Evolutionary conservation across 2,888 invertebrate genomes (phyloP), one percentile per base, ranked within the genome.

Genomic region (Taphrorychus bicolor): DNA sequence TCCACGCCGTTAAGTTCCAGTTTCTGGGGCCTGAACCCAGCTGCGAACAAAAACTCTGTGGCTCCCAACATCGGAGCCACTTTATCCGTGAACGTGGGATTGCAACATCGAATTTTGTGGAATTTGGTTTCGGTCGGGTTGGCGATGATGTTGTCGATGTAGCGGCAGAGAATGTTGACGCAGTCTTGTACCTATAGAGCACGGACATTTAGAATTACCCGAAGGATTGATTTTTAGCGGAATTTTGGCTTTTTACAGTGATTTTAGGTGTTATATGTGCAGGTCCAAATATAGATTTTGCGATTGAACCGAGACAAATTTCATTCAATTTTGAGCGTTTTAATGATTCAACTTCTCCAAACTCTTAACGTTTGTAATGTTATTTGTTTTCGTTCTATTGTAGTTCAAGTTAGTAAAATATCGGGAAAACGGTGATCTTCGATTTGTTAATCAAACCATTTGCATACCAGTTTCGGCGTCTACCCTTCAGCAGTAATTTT

Each of bases 91-190:
- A 93, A 96, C 58, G 86, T 87, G 73, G 86, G 84, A 81, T 97
- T 98, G 2, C 88, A 88, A 85, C 93, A 88, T 72, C 96, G 86
- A 60, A 98, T 97, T 84, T 93, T 94, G 75, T 91, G 90, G 81
- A 89, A 98, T 79, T 98, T 98, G 67, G 92, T 91, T 77, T 97
- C 95, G 0, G 87, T 86, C 0, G 96, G 96, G 81, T 94, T 87
- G 49, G 88, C 88, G 2, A 94, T 85, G 45, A 98, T 91, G 79
- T 98, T 98, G 76, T 95, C 93, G 73, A 98, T 82, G 84, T 97
- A 97, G 81, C 94, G 95, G 75, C 88, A 88, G 9, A 98, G 80
- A 2, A 93, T 95, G 73, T 95, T 93, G 9, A 96, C 88, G 78
- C 97, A 95, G 1, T 87, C 86, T 51, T 89, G 89, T 11, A 95